phyloP scores from a whole-genome alignment of 2,888 invertebrate genomes.

The Unio pictorum region DNA sequence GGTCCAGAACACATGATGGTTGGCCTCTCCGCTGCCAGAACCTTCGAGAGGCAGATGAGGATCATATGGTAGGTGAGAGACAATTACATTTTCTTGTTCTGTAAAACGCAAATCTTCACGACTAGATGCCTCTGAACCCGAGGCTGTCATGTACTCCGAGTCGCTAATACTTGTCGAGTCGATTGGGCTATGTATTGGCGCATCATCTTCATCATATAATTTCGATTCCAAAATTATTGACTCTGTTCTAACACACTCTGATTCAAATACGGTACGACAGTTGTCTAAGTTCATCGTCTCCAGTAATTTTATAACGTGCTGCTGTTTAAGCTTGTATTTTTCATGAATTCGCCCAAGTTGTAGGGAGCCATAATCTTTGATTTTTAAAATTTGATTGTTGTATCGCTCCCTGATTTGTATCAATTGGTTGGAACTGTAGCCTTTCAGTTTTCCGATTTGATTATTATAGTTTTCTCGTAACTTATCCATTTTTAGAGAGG shows the following conservation, averaged over 20 bases:
- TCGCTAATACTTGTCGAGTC: conserved; percentile 40
- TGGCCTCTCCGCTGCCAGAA: not conserved
- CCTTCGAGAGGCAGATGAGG: not conserved
- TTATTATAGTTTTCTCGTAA: conserved; percentile 91
- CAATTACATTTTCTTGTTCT: conserved; percentile 29
- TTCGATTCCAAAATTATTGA: conserved; percentile 74
- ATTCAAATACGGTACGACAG: conserved; percentile 76
- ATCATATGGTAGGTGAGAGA: not conserved
- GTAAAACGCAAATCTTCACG: conserved; percentile 10
- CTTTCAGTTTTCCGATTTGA: conserved; percentile 90
- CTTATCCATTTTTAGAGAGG: conserved; percentile 93
- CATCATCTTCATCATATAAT: conserved; percentile 42
- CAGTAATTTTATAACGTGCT: conserved; percentile 92
- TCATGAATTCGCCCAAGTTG: conserved; percentile 90
- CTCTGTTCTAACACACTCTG: conserved; percentile 82
- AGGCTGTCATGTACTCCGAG: conserved; percentile 56
- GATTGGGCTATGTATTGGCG: conserved; percentile 29
- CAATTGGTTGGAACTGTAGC: conserved; percentile 91
- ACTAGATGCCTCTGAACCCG: conserved; percentile 39
- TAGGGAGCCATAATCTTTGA: conserved; percentile 94
- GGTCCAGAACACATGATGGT: not conserved
- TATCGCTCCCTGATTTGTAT: conserved; percentile 96
- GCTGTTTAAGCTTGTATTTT: conserved; percentile 96
- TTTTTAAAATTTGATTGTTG: conserved; percentile 93
- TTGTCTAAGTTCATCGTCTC: conserved; percentile 96